Percentiles rank a stretch among this genome's conserved stretches.
Conservation (phyloP, 2,888 invertebrate species). For the Allacma fusca region DNA sequence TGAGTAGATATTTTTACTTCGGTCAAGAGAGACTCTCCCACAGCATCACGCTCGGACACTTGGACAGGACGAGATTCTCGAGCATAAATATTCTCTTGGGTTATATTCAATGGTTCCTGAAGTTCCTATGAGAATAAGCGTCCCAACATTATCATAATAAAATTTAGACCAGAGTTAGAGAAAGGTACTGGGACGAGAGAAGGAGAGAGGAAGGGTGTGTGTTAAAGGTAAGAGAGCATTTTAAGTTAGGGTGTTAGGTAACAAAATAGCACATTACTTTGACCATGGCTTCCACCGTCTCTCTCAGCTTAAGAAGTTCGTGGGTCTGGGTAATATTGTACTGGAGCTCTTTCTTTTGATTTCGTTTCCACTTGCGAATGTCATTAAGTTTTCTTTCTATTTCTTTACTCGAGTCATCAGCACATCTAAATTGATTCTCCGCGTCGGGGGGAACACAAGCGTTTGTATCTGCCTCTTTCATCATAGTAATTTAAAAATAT, state of each 20-base stretch:
- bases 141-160: not conserved
- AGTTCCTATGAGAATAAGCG: slow-evolving; percentile 73
- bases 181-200: too few species aligned
- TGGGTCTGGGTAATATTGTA: slow-evolving; percentile 55
- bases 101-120: slow-evolving; percentile 88
- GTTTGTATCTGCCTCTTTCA: slow-evolving; percentile 53
- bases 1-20: slow-evolving; percentile 71
- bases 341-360: slow-evolving; percentile 50
- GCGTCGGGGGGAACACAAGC: slow-evolving; percentile 49
- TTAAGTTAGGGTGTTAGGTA: too few species aligned
- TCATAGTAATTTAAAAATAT: too few species aligned
- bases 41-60: slow-evolving; percentile 88
- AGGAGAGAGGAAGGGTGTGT: too few species aligned
- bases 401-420: slow-evolving; percentile 50
- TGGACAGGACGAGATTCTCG: slow-evolving; percentile 86
- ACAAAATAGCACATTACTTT: too few species aligned
- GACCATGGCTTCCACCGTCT: slow-evolving; percentile 52
- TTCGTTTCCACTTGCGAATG: slow-evolving; percentile 50
- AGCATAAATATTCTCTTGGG: slow-evolving; percentile 92
- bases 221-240: too few species aligned
- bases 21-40: slow-evolving; percentile 84
- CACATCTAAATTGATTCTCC: slow-evolving; percentile 48
- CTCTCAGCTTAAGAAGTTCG: slow-evolving; percentile 53
- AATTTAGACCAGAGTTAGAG: too few species aligned
- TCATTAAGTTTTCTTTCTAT: slow-evolving; percentile 51